Evolutionary conservation across 2,888 invertebrate species (phyloP), one percentile per base, ranked within the genome.

Genomic region (Cantharis nigra): DNA sequence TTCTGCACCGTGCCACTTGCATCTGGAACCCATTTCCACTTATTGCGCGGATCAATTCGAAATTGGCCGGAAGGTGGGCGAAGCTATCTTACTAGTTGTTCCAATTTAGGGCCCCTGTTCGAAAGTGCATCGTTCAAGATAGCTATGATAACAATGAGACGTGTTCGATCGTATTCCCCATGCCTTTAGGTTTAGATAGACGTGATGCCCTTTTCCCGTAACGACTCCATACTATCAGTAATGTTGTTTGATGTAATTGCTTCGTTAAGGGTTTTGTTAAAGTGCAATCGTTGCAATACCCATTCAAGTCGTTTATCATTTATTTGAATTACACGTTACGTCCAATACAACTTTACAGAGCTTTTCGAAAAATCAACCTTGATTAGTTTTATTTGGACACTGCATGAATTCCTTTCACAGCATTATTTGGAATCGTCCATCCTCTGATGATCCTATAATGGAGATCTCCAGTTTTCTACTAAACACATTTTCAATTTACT

Each of bases 1-100:
- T 71, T n/a, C 67, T 13, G 26, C 63, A 63, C 72, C 70, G 77
- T 26, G 69, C 69, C 26, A 62, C 72, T 71, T 76, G 76, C 77
- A 77, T 62, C 64, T 63, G 16, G 65, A 78, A 65, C 71, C 73
- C 76, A 76, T 79, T 78, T 76, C 78, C 67, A 76, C 74, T 76
- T 80, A 79, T 78, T 79, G 80, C 76, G 71, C 63, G 73, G 63
- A 74, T 72, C 69, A 71, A 69, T 69, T 75, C 71, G 77, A 79
- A 78, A 79, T 79, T 80, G 79, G 74, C 76, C 80, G 73, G 80
- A 81, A 81, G 80, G 76, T 78, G 78, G 79, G 79, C 78, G 49
- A 71, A 71, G 78, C 75, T 78, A 78, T 78, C 78, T 74, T 67
- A 70, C 74, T 78, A 77, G 79, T 81, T 81, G 78, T 78, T 77